phyloP scores from a whole-genome alignment of 2,888 invertebrate species.

The Stenolophus ochropezus region DNA sequence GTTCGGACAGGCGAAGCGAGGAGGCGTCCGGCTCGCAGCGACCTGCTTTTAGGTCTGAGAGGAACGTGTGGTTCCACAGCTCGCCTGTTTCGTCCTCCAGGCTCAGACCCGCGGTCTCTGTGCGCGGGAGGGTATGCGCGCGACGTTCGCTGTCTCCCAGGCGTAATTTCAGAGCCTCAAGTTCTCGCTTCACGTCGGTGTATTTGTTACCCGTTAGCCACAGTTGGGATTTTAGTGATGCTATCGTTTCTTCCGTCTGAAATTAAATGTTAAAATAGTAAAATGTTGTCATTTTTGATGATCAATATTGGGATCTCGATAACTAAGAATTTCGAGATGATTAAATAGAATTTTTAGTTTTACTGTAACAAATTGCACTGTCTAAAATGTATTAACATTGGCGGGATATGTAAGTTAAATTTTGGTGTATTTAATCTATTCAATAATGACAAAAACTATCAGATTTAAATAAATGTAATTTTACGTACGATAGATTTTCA shows the following conservation, averaged over 20 bases:
- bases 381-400: no score
- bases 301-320: background rate
- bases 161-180: slow-evolving; percentile 68
- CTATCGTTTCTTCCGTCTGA: slow-evolving; percentile 70
- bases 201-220: slow-evolving; percentile 80
- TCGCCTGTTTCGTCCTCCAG: slow-evolving; percentile 93
- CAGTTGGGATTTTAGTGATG: slow-evolving; percentile 76
- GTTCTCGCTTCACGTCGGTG: slow-evolving; percentile 76
- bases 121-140: slow-evolving; percentile 62
- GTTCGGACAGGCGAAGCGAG: slow-evolving; percentile 77
- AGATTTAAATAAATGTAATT: no score
- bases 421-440: no score
- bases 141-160: slow-evolving; percentile 26
- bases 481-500: no score
- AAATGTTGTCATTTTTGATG: background rate
- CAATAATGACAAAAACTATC: no score
- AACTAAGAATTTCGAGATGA: background rate
- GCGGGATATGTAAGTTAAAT: no score
- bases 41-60: slow-evolving; percentile 80
- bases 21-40: slow-evolving; percentile 71
- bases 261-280: background rate
- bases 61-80: slow-evolving; percentile 87
- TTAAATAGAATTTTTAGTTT: no score
- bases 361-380: no score
- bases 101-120: slow-evolving; percentile 73